A percentile compares a stretch with the other conserved stretches of the same genome.
phyloP scores from a whole-genome alignment of 2,888 invertebrate genomes.

The Pristionchus arcanus region DNA sequence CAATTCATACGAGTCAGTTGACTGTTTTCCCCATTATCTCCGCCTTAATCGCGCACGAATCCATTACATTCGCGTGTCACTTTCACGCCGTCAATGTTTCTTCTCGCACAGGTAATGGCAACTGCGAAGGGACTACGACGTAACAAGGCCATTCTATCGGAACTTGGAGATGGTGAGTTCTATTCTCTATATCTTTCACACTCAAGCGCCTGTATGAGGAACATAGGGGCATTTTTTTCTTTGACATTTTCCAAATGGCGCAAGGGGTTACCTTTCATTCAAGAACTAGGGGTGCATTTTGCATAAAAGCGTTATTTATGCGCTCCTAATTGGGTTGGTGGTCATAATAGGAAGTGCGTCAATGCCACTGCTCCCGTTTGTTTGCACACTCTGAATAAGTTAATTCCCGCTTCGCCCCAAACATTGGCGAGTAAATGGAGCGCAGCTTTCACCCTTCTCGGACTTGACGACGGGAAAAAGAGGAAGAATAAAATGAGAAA shows the following conservation, averaged over 20 bases:
- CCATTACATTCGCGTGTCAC: no score
- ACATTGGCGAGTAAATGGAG: neutral
- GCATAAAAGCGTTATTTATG: no score
- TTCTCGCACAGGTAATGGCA: neutral
- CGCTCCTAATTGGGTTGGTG: no score
- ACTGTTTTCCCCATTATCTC: neutral
- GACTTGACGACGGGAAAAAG: conserved; percentile 4
- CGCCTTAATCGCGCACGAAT: neutral
- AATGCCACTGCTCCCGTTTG: neutral
- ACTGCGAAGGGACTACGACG: conserved; percentile 1
- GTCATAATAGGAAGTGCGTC: no score
- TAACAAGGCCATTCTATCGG: conserved; percentile 20
- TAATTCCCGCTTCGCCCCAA: neutral
- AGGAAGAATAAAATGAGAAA: conserved; percentile 19
- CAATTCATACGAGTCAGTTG: neutral
- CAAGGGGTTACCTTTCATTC: no score
- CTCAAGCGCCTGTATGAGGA: neutral
- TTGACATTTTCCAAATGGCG: no score
- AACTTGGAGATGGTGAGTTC: conserved; percentile 31
- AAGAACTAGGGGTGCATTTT: no score
- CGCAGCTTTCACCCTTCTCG: neutral
- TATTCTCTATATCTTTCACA: neutral
- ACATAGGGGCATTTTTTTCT: no score
- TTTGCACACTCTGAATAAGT: neutral
- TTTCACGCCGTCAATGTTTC: neutral